Percentiles rank a stretch among this genome's conserved stretches.
These are phyloP conservation scores for Drosophila antonietae DNA, from an alignment of 2,888 invertebrate species.

Conservation along the genomic window DNA sequence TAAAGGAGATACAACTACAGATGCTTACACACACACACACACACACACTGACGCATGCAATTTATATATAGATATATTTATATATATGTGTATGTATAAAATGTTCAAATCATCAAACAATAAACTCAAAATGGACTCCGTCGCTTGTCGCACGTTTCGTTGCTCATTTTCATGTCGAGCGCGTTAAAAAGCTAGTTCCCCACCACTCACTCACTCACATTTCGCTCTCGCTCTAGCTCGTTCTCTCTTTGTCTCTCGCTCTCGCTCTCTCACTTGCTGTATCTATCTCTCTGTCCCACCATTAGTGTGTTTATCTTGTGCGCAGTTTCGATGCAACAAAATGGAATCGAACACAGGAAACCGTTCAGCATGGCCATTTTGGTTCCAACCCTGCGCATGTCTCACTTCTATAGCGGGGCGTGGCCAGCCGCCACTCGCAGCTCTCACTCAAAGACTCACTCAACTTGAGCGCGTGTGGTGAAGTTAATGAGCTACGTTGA, in stretches of 20 bases:
- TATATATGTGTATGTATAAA: slow-evolving; percentile 75
- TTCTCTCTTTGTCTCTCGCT: neutral
- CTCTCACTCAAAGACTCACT: slow-evolving; percentile 38
- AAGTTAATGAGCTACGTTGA: slow-evolving; percentile 63
- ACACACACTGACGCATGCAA: neutral
- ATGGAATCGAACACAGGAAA: slow-evolving; percentile 52
- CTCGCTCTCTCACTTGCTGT: slow-evolving; percentile 23
- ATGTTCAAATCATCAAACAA: slow-evolving; percentile 85
- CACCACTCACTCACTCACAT: slow-evolving; percentile 33
- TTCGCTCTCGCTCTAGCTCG: slow-evolving; percentile 14
- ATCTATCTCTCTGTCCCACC: slow-evolving; percentile 15
- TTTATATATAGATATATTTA: slow-evolving; percentile 26
- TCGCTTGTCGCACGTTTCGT: slow-evolving; percentile 82
- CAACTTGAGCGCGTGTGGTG: slow-evolving; percentile 49
- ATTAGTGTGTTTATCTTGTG: slow-evolving; percentile 30
- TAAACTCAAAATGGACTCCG: slow-evolving; percentile 85
- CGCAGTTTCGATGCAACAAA: slow-evolving; percentile 55
- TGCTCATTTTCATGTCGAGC: slow-evolving; percentile 82
- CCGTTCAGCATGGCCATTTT: slow-evolving; percentile 61
- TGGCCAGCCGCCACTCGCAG: slow-evolving; percentile 36
- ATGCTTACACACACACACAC: slow-evolving; percentile 40
- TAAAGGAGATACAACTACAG: slow-evolving; percentile 56
- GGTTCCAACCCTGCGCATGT: slow-evolving; percentile 63
- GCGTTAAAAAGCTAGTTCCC: slow-evolving; percentile 73
- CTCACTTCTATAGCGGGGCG: slow-evolving; percentile 46